Evolutionary conservation across 2,797 vertebrate genomes (phyloP).

Genomic region (Okamejei kenojei): DNA sequence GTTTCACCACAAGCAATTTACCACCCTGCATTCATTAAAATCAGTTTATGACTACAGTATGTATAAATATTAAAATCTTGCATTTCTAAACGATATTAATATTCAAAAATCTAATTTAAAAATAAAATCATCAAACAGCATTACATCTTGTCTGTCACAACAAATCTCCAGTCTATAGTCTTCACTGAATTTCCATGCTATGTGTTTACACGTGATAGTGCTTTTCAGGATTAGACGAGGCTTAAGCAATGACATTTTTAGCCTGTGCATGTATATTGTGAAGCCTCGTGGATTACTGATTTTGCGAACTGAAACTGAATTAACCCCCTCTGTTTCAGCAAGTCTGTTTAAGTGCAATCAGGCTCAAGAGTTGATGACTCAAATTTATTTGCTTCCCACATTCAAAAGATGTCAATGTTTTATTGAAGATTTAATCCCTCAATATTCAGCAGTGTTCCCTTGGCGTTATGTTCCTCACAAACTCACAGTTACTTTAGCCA

Average conservation of each 20-base stretch:
- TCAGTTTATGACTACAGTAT: not conserved
- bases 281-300: slow-evolving; percentile 11
- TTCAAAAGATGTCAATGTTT: not conserved
- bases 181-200: slow-evolving; percentile 10
- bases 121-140: not conserved
- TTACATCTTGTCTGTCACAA: not conserved
- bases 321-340: not conserved
- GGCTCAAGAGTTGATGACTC: not conserved
- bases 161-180: not conserved
- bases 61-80: slow-evolving; percentile 13
- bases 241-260: slow-evolving; percentile 10
- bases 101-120: not conserved
- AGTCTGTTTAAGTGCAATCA: not conserved
- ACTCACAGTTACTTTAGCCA: not conserved
- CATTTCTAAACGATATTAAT: not conserved
- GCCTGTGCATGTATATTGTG: not conserved
- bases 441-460: not conserved
- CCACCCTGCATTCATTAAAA: not conserved
- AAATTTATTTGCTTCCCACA: not conserved
- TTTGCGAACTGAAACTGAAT: not conserved
- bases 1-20: not conserved
- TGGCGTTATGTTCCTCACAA: not conserved
- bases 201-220: slow-evolving; percentile 28
- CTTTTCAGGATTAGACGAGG: slow-evolving; percentile 2
- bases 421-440: not conserved